Conservation (phyloP, 2,888 invertebrate genomes). For the Drosophila nr. perissopoda region DNA sequence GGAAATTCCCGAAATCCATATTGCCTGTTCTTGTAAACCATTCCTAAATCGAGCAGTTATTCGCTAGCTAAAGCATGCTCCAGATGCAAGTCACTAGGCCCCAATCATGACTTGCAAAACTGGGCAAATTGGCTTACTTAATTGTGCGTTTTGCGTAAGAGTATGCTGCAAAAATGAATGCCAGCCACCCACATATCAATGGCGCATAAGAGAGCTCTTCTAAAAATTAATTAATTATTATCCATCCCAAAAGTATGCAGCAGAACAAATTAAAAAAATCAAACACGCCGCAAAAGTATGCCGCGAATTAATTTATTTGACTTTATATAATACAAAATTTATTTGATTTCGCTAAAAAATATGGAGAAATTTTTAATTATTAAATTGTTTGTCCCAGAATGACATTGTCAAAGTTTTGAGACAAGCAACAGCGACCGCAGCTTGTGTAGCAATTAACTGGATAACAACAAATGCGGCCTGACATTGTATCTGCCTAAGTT, state of each 20-base stretch:
- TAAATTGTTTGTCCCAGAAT: not conserved
- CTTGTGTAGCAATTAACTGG: not conserved
- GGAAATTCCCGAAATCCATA: not conserved
- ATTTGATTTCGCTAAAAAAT: not conserved
- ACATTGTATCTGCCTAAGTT: not conserved
- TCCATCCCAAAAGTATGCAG: not conserved
- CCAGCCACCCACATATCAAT: fast-evolving
- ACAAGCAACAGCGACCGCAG: not conserved
- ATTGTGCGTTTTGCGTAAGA: not conserved
- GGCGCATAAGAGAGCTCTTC: constrained; percentile 7
- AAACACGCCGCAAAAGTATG: not conserved
- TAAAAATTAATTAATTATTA: not conserved
- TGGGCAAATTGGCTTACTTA: not conserved
- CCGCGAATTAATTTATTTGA: not conserved
- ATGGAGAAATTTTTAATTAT: not conserved
- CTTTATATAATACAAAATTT: not conserved
- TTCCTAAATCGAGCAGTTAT: not conserved
- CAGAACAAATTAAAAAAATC: not conserved
- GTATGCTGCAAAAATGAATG: constrained; percentile 3
- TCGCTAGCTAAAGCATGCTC: not conserved
- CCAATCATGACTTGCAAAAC: not conserved
- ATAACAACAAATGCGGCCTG: not conserved
- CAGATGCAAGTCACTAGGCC: not conserved
- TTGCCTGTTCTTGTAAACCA: not conserved
- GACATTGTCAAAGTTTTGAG: not conserved